These are phyloP conservation scores for Myrmecobius fasciatus DNA, from an alignment of 2,113 vertebrate species.

Conservation along the genomic window DNA sequence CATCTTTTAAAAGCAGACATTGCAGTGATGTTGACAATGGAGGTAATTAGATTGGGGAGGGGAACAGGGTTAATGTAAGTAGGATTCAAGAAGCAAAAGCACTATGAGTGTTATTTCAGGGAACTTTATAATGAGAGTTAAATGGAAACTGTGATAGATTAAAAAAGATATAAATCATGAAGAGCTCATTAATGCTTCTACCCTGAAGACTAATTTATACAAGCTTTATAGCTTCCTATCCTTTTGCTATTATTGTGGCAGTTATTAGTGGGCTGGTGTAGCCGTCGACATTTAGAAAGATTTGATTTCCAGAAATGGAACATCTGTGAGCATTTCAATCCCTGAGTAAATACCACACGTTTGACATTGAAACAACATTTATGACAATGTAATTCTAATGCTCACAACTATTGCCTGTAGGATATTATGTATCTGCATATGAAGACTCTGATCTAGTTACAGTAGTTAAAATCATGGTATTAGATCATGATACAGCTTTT, in stretches of 20 bases:
- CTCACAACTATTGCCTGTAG: neutral
- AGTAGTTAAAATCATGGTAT: neutral
- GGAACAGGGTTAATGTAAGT: slow-evolving; percentile 65
- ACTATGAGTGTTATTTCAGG: slow-evolving; percentile 52
- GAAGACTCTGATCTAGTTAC: neutral
- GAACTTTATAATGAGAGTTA: slow-evolving; percentile 67
- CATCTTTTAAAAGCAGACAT: slow-evolving; percentile 61
- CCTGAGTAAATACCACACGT: neutral
- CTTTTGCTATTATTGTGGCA: neutral
- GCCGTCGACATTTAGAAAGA: slow-evolving; percentile 36
- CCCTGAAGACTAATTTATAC: slow-evolving; percentile 48
- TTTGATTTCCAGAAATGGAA: slow-evolving; percentile 29
- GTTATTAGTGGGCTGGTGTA: neutral
- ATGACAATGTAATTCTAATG: neutral
- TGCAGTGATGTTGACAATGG: slow-evolving; percentile 58
- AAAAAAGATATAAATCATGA: slow-evolving; percentile 59
- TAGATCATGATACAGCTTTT: neutral
- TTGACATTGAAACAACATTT: neutral
- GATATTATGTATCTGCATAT: neutral
- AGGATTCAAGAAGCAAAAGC: slow-evolving; percentile 50
- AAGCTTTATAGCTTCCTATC: slow-evolving; percentile 57
- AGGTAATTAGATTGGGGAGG: slow-evolving; percentile 61
- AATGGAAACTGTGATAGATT: slow-evolving; percentile 59
- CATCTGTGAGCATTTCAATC: slow-evolving; percentile 26
- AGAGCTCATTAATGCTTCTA: slow-evolving; percentile 51